Conservation (phyloP, 2,797 vertebrate genomes). For the Enteromius thamalakanensis region DNA sequence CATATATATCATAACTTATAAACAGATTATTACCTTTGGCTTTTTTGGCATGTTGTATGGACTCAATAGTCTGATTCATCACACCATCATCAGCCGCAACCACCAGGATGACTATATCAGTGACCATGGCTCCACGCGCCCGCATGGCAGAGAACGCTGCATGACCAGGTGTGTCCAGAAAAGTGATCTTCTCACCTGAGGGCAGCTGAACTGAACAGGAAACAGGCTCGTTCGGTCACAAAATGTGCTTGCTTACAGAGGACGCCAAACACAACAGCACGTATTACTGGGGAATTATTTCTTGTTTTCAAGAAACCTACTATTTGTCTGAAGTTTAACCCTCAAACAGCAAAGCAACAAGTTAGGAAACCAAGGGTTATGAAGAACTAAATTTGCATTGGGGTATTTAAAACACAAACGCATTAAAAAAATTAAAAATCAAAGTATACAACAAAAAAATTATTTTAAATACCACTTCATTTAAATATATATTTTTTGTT, state of each 20-base stretch:
- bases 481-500: too few relatives aligned
- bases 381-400: not conserved
- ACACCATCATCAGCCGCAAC: constrained; percentile 96
- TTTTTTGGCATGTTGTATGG: constrained; percentile 87
- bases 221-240: not conserved
- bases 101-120: constrained; percentile 91
- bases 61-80: constrained; percentile 94
- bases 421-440: not conserved
- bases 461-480: too few relatives aligned
- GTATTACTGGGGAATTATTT: not conserved
- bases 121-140: constrained; percentile 87
- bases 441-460: too few relatives aligned
- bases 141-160: constrained; percentile 95
- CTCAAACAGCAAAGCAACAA: not conserved
- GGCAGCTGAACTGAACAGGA: constrained; percentile 78
- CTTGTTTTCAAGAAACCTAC: not conserved
- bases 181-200: constrained; percentile 91
- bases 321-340: not conserved
- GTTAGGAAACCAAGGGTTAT: not conserved
- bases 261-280: not conserved
- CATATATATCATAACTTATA: not conserved
- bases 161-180: constrained; percentile 96
- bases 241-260: not conserved
- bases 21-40: constrained; percentile 76
- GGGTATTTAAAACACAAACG: not conserved